These are phyloP conservation scores for Allobates femoralis DNA, from an alignment of 2,797 vertebrate genomes.

Conservation along the genomic window DNA sequence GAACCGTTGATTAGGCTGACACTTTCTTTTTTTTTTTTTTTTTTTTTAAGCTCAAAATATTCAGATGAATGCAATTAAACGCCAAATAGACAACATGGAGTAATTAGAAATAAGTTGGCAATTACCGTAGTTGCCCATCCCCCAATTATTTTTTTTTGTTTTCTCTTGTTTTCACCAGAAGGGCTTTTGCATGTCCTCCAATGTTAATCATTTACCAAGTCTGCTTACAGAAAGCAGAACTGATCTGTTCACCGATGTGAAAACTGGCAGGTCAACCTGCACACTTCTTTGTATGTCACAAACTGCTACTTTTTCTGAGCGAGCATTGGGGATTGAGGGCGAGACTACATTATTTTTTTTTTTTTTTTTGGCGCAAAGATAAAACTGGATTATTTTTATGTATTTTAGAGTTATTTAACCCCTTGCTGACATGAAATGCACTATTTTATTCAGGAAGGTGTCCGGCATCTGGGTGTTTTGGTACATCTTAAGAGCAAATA, in stretches of 20 bases:
- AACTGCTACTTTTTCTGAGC: background rate
- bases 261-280: conserved; percentile 16
- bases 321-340: background rate
- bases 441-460: no score
- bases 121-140: background rate
- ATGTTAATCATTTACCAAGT: conserved; percentile 16
- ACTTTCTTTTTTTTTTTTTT: no score
- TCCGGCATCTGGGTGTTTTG: no score
- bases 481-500: no score
- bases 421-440: no score
- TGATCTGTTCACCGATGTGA: conserved; percentile 13
- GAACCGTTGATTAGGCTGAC: no score
- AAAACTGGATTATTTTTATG: no score
- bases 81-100: background rate
- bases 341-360: background rate
- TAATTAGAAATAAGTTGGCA: background rate
- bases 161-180: background rate
- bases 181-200: background rate
- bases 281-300: background rate
- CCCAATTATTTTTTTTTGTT: background rate
- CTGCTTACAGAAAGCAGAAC: background rate
- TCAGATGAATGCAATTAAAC: background rate
- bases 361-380: no score
- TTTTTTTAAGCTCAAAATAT: background rate
- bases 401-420: no score